These are phyloP conservation scores for Steatocranus sp. DNA, from an alignment of 2,797 vertebrate species.

Conservation along the genomic window DNA sequence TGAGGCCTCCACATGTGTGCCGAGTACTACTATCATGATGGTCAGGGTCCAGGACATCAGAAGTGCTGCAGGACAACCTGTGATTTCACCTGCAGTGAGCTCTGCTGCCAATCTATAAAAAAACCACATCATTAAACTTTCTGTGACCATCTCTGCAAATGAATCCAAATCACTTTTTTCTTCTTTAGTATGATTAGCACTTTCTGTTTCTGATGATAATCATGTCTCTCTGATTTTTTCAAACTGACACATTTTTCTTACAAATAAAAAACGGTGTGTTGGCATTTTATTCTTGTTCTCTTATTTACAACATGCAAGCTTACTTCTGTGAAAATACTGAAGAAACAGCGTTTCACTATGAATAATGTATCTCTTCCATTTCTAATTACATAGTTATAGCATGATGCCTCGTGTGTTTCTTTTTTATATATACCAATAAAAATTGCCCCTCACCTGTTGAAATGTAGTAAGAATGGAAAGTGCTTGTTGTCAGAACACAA, in stretches of 20 bases:
- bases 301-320: neutral
- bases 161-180: neutral
- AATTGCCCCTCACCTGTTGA: neutral
- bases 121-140: neutral
- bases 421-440: constrained; percentile 14
- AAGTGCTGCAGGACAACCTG: neutral
- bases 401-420: neutral
- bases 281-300: neutral
- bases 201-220: neutral
- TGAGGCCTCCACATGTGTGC: fast-evolving
- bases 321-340: neutral
- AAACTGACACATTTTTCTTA: neutral
- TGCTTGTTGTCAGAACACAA: neutral
- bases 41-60: neutral
- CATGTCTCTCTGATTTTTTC: neutral
- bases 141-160: neutral
- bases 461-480: constrained; percentile 32
- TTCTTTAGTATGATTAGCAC: neutral
- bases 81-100: neutral
- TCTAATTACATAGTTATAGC: neutral
- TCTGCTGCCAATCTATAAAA: neutral
- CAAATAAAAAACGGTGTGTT: neutral
- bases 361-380: neutral
- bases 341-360: neutral
- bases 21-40: neutral